Base-by-base conservation (phyloP, 2,797 vertebrate species). In the Holocentrus rufus region DNA sequence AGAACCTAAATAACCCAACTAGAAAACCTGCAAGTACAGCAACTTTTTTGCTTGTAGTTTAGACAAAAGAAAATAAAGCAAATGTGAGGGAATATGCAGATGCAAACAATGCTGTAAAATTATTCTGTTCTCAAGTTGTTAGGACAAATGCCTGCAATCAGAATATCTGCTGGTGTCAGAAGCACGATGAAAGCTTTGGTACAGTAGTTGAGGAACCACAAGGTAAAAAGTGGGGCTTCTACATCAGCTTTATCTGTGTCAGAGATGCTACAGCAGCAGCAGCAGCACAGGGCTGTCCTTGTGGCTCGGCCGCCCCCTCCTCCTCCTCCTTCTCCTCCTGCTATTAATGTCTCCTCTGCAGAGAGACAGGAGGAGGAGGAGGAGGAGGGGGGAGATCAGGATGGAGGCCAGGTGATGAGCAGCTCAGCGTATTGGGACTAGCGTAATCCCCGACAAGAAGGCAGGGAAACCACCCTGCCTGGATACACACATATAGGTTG, bases 391-490 rank as follows among this genome's bases (percentile, higher is more conserved):
- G 39, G 39, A 10, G 39, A 42, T 42, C 39, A 42, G 39, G 39
- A 13, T 42, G 39, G 39, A 42, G 22, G 20, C 50, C 50, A 53
- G 62, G 67, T 64, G 77, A 86, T 76, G 74, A 64, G 74, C 74
- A 81, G 55, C 65, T 70, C 58, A 52, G 65, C 62, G 82, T 69
- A 79, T 27, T 65, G 63, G 79, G 69, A 70, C 79, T 74, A 77
- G 25, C 22, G 71, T 83, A 88, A 85, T 85, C 83, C 72, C 61
- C 1, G 25, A 64, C 39, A 71, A 17, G 52, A 58, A 74, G 34
- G 72, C 27, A 42, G 64, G 20, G 11, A 63, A 56, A 56, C 57
- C 50, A 53, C 10, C 54, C 46, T 27, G 23, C 13, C 7, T 17
- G 5, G 9, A 13, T 30, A 14, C 25, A 27, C 25, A 27, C 23